Evolutionary conservation across 2,888 invertebrate species (phyloP).

Genomic region (Erynnis tages): DNA sequence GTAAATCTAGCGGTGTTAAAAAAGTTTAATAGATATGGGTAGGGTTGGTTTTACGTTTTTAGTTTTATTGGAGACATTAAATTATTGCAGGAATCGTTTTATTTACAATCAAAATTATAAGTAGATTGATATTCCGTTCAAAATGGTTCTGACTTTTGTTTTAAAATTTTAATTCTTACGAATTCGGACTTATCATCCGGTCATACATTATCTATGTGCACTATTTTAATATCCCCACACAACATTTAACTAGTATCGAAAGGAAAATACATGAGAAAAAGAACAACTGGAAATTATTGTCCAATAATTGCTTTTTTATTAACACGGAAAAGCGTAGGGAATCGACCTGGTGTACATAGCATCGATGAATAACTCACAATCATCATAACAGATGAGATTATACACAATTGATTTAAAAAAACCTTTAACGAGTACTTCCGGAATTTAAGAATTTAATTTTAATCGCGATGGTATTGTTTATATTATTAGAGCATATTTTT

Average conservation of each 20-base stretch:
- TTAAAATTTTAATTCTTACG: not conserved
- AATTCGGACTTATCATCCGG: no score
- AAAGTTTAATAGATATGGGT: conserved; percentile 2
- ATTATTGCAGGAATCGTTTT: not conserved
- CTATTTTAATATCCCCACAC: not conserved
- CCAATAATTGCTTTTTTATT: conserved; percentile 59
- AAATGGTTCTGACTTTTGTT: not conserved
- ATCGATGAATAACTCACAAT: no score
- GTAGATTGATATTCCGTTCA: not conserved
- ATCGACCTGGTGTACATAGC: conserved; percentile 6
- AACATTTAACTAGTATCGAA: not conserved
- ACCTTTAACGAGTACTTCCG: no score
- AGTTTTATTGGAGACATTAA: not conserved
- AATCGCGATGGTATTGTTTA: no score
- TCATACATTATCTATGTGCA: no score
- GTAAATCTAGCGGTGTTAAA: conserved; percentile 21
- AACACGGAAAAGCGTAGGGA: conserved; percentile 32
- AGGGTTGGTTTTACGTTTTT: not conserved
- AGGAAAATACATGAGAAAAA: conserved; percentile 8
- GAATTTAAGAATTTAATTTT: no score
- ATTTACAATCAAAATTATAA: not conserved
- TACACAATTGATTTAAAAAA: no score
- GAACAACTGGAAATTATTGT: conserved; percentile 62
- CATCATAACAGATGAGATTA: no score
- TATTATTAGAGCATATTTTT: no score